Evolutionary conservation across 2,113 vertebrate species (phyloP).

Genomic region (Carettochelys insculpta): DNA sequence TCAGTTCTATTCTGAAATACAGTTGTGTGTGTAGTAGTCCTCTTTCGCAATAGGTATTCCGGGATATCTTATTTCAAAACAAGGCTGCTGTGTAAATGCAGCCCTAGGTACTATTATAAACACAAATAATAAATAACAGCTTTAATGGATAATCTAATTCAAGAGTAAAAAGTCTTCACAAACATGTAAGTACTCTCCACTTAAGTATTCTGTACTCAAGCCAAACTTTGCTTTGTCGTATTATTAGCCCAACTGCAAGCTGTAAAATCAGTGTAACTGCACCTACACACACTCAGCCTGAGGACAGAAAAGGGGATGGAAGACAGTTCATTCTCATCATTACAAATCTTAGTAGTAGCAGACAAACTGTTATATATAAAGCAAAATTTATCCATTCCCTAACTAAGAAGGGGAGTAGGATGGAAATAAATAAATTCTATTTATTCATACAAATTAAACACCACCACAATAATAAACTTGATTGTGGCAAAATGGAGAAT

Average conservation of each 20-base stretch:
- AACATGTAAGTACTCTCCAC: background rate
- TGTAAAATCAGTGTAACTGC: background rate
- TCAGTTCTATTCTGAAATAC: no score
- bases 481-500: background rate
- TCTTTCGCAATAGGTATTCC: no score
- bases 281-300: no score
- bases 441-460: background rate
- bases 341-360: background rate
- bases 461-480: background rate
- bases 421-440: background rate
- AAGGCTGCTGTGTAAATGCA: no score
- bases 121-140: background rate
- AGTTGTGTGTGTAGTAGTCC: no score
- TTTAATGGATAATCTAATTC: background rate
- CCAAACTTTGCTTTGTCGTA: background rate
- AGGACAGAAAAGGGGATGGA: background rate
- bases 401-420: background rate
- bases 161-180: background rate
- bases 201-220: background rate
- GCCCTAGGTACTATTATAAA: background rate
- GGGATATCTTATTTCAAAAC: no score
- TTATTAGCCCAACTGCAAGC: background rate
- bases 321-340: background rate
- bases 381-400: background rate
- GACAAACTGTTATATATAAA: constrained; percentile 25